phyloP scores from a whole-genome alignment of 2,797 vertebrate species.

The Serranus cabrilla region DNA sequence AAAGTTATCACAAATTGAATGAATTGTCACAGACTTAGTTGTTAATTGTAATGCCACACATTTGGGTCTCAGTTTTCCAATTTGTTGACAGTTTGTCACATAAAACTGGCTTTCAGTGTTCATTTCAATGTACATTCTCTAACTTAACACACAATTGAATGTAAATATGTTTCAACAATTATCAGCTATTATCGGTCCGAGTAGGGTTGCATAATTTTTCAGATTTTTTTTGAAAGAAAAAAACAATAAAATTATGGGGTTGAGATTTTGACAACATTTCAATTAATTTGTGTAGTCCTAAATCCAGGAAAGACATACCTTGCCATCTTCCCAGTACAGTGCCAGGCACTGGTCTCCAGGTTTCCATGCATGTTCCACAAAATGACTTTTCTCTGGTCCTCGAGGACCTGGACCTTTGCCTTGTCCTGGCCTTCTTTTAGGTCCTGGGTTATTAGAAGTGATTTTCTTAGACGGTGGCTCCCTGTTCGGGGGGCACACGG shows the following conservation, averaged over 20 bases:
- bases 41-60: background rate
- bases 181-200: background rate
- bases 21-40: background rate
- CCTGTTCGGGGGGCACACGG: conserved; percentile 70
- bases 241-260: no score
- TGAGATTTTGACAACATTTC: no score
- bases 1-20: no score
- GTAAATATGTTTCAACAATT: background rate
- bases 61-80: background rate
- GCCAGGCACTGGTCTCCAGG: conserved; percentile 96
- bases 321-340: conserved; percentile 98
- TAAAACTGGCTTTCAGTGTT: background rate
- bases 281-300: no score
- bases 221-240: no score
- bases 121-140: background rate
- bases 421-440: conserved; percentile 92
- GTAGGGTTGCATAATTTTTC: no score
- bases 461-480: conserved; percentile 87
- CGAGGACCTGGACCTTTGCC: conserved; percentile 84
- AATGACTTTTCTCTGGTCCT: conserved; percentile 77
- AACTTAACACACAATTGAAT: background rate
- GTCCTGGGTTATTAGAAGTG: conserved; percentile 85
- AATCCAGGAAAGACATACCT: conserved; percentile 84
- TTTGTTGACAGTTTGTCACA: conserved; percentile 2
- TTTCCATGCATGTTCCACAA: conserved; percentile 87